phyloP scores from a whole-genome alignment of 1,140 invertebrate species.

The Scaptomyza hsui region DNA sequence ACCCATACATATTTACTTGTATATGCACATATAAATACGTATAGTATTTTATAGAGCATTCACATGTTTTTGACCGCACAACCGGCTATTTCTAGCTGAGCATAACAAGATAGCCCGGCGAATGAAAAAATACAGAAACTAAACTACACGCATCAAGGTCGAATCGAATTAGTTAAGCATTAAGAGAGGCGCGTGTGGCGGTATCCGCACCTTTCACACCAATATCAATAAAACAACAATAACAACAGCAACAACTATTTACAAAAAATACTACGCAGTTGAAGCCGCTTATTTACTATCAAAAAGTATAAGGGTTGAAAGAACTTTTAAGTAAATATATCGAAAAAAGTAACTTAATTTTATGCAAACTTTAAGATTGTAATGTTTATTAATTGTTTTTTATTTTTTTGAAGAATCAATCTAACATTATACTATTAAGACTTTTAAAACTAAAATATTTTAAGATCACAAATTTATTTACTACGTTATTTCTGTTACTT shows the following conservation, averaged over 20 bases:
- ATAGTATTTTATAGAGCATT: not conserved
- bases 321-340: not conserved
- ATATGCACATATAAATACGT: not conserved
- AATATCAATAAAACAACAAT: conserved; percentile 9
- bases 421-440: too few relatives aligned
- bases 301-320: conserved; percentile 10
- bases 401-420: too few relatives aligned
- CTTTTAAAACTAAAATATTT: too few relatives aligned
- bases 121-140: conserved; percentile 26
- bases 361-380: too few relatives aligned
- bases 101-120: conserved; percentile 49
- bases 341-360: too few relatives aligned
- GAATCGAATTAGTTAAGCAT: conserved; percentile 73
- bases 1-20: not conserved
- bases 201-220: conserved; percentile 17
- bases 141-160: conserved; percentile 62
- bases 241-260: conserved; percentile 7
- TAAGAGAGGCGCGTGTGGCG: conserved; percentile 34
- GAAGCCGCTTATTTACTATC: not conserved
- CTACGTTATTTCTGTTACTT: too few relatives aligned
- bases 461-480: too few relatives aligned
- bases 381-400: too few relatives aligned
- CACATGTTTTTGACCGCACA: not conserved
- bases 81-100: conserved; percentile 43
- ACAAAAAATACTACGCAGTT: conserved; percentile 26